Evolutionary conservation across 2,797 vertebrate genomes (phyloP), one percentile per base, ranked within the genome.

Genomic region (Poecilia gillii): DNA sequence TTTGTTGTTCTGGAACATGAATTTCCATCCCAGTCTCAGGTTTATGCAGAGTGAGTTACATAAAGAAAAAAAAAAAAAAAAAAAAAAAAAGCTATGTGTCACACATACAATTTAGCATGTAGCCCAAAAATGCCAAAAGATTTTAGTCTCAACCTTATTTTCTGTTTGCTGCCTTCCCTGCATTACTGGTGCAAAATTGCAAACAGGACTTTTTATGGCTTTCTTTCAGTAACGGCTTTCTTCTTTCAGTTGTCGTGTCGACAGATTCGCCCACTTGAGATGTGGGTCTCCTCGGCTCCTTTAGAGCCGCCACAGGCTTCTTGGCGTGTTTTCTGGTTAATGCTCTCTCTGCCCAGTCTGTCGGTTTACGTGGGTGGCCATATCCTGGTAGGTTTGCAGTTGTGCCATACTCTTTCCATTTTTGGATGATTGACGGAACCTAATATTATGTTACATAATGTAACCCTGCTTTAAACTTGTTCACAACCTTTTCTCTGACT

Each of bases 161-260:
- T 41, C 18, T 41, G 36, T 68, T 68, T 68, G 20, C 8, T n/a
- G 9, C 25, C 8, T 13, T 13, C 39, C 11, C 62, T 41, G 2
- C 20, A 41, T 68, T 41, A 25, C 23, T 68, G 23, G 36, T 68
- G 36, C 20, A 12, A 68, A 68, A 68, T 68, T 68, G 39, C 64
- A 39, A 68, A 68, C 64, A 25, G 23, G 41, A 45, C 41, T 45
- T 45, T 20, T 70, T 70, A 70, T 70, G 12, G 41, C 39, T 71
- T 71, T 71, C 11, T 43, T 71, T n/a, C 39, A 71, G n/a, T n/a
- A 71, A 71, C 25, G 68, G 41, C 39, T 71, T 43, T 71, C 13
- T 70, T 70, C 9, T 45, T 70, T 71, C 6, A 71, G 12, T 45
- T 45, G 23, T 71, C 68, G 12, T 45, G 59, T 64, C 23, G 59